Percentiles rank a stretch among this genome's conserved stretches.
phyloP scores from a whole-genome alignment of 1,140 invertebrate species.

The Ectropis grisescens region DNA sequence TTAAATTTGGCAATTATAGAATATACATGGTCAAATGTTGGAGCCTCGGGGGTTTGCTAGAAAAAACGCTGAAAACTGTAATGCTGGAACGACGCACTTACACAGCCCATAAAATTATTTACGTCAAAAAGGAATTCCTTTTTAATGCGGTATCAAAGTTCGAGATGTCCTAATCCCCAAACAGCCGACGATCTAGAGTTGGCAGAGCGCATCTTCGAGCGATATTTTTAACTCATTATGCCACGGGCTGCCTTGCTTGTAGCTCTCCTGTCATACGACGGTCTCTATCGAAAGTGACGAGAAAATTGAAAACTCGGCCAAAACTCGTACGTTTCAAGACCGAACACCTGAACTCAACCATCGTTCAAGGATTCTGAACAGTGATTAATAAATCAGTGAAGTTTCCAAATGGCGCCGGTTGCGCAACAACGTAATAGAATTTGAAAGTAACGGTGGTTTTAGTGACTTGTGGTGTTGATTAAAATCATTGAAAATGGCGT shows the following conservation, averaged over 20 bases:
- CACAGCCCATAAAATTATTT: too few relatives aligned
- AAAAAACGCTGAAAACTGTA: too few relatives aligned
- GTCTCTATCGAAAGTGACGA: slow-evolving; percentile 55
- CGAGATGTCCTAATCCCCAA: slow-evolving; percentile 46
- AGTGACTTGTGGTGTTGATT: slow-evolving; percentile 20
- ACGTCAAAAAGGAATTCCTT: too few relatives aligned
- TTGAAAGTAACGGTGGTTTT: slow-evolving; percentile 23
- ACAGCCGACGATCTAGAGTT: slow-evolving; percentile 33
- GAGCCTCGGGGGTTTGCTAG: too few relatives aligned
- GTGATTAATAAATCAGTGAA: too few relatives aligned
- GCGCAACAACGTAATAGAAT: slow-evolving; percentile 24
- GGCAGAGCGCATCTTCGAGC: slow-evolving; percentile 65
- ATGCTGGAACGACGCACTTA: too few relatives aligned
- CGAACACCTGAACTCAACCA: too few relatives aligned
- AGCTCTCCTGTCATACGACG: slow-evolving; percentile 46
- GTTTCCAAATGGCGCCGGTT: too few relatives aligned
- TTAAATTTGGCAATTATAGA: too few relatives aligned
- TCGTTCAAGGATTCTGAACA: too few relatives aligned
- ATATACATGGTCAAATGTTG: too few relatives aligned
- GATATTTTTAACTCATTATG: slow-evolving; percentile 69
- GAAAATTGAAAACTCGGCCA: slow-evolving; percentile 7
- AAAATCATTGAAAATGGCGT: slow-evolving; percentile 66
- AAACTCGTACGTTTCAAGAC: slow-evolving; percentile 1
- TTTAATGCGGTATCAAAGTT: slow-evolving; percentile 42
- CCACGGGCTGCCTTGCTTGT: slow-evolving; percentile 46